Percentiles rank a stretch among this genome's conserved stretches.
phyloP scores from a whole-genome alignment of 1,140 invertebrate genomes.

The Trichoplusia ni region DNA sequence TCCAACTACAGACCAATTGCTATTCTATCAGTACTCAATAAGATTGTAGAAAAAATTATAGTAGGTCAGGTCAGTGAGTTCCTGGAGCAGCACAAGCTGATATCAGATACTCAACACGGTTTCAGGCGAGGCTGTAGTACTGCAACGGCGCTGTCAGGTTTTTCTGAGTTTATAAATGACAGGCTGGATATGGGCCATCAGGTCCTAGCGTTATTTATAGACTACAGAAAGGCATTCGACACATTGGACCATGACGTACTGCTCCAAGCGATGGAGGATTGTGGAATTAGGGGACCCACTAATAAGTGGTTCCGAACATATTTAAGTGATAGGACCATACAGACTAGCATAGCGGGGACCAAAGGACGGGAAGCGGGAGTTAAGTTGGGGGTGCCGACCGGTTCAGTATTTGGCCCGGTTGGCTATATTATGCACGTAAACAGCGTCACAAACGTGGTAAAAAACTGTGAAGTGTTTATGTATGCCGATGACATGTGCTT shows the following conservation, averaged over 20 bases:
- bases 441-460: background rate
- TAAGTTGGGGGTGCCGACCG: slow-evolving; percentile 11
- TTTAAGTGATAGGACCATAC: background rate
- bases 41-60: slow-evolving; percentile 32
- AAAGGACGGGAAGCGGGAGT: background rate
- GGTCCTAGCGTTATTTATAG: slow-evolving; percentile 32
- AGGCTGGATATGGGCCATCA: slow-evolving; percentile 14
- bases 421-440: slow-evolving; percentile 19
- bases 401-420: slow-evolving; percentile 9
- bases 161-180: slow-evolving; percentile 24
- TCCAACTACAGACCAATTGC: slow-evolving; percentile 30
- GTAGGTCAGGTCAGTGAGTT: slow-evolving; percentile 17
- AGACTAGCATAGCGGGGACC: background rate
- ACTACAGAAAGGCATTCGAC: slow-evolving; percentile 41
- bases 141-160: slow-evolving; percentile 1
- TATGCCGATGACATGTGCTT: background rate
- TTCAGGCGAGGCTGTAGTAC: slow-evolving; percentile 19
- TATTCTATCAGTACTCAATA: slow-evolving; percentile 16
- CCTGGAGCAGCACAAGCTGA: slow-evolving; percentile 11
- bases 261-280: slow-evolving; percentile 33
- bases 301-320: slow-evolving; percentile 29
- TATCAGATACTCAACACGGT: background rate
- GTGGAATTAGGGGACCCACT: slow-evolving; percentile 26
- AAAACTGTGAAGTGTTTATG: background rate
- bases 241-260: slow-evolving; percentile 27